These are phyloP conservation scores for Peromyscus aztecus DNA, from an alignment of 2,797 vertebrate species.

Conservation along the genomic window DNA sequence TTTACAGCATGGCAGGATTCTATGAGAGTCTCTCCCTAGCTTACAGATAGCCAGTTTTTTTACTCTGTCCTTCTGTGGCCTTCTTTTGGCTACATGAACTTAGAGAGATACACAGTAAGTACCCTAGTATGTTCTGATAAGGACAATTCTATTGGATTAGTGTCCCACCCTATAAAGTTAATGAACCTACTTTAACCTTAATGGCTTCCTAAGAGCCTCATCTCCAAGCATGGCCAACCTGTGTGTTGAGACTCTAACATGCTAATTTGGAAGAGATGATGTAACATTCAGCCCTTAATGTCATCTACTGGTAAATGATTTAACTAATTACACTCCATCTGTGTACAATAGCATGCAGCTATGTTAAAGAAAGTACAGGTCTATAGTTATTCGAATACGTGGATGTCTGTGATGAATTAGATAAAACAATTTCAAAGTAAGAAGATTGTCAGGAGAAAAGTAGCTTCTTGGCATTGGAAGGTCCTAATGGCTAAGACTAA, in stretches of 20 bases:
- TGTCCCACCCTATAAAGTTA: neutral
- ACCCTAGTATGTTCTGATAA: neutral
- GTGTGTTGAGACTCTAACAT: neutral
- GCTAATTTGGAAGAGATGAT: neutral
- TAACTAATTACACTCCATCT: neutral
- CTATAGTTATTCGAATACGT: neutral
- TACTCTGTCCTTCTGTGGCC: fast-evolving
- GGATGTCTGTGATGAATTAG: neutral
- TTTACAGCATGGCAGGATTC: neutral
- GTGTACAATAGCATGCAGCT: neutral
- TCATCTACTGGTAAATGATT: neutral
- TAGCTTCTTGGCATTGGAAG: neutral
- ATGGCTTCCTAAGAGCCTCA: neutral
- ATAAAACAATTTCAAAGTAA: conserved; percentile 6
- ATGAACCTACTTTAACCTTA: neutral
- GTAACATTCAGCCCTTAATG: neutral
- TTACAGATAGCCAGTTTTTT: neutral
- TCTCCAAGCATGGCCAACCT: neutral
- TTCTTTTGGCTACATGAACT: neutral
- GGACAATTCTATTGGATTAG: neutral
- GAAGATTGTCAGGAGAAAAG: neutral
- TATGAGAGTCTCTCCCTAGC: neutral
- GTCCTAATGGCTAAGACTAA: neutral
- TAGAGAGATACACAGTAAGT: fast-evolving
- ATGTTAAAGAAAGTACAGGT: conserved; percentile 10